These are phyloP conservation scores for Andrena minutula DNA, from an alignment of 2,888 invertebrate genomes.

Conservation along the genomic window DNA sequence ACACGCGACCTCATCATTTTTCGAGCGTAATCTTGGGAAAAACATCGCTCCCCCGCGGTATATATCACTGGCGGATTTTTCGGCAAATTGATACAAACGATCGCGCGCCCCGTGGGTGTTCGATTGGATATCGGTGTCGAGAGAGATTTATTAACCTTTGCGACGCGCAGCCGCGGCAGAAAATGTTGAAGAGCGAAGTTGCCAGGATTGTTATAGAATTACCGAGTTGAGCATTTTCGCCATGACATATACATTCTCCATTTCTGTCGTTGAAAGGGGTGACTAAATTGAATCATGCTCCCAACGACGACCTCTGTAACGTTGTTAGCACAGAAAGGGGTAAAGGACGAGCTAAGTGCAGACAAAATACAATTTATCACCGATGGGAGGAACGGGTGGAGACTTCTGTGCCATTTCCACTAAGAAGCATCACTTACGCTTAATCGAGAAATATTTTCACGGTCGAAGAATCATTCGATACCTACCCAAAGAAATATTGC, in stretches of 20 bases:
- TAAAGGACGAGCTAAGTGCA: slow-evolving; percentile 69
- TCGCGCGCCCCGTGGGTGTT: slow-evolving; percentile 36
- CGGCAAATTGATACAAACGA: slow-evolving; percentile 79
- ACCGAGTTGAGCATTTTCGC: background rate
- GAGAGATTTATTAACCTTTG: slow-evolving; percentile 23
- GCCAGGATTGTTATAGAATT: background rate
- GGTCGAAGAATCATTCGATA: background rate
- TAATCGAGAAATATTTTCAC: slow-evolving; percentile 1
- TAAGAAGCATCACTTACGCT: background rate
- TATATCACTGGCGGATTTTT: slow-evolving; percentile 42
- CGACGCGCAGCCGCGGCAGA: too few relatives aligned
- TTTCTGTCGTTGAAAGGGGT: slow-evolving; percentile 37
- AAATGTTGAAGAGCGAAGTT: background rate
- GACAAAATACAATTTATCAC: slow-evolving; percentile 65
- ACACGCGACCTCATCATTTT: slow-evolving; percentile 63
- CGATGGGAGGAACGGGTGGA: slow-evolving; percentile 19
- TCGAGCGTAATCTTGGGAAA: slow-evolving; percentile 46
- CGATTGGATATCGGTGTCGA: slow-evolving; percentile 37
- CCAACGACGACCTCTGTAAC: slow-evolving; percentile 55
- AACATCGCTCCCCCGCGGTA: slow-evolving; percentile 28
- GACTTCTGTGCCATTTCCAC: background rate
- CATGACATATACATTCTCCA: background rate
- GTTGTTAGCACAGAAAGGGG: slow-evolving; percentile 67
- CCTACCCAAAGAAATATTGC: background rate
- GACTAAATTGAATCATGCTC: slow-evolving; percentile 64